A percentile compares a stretch with the other conserved stretches of the same genome.
Evolutionary conservation across 2,113 vertebrate species (phyloP).

Genomic region (Cheirogaleus medius): DNA sequence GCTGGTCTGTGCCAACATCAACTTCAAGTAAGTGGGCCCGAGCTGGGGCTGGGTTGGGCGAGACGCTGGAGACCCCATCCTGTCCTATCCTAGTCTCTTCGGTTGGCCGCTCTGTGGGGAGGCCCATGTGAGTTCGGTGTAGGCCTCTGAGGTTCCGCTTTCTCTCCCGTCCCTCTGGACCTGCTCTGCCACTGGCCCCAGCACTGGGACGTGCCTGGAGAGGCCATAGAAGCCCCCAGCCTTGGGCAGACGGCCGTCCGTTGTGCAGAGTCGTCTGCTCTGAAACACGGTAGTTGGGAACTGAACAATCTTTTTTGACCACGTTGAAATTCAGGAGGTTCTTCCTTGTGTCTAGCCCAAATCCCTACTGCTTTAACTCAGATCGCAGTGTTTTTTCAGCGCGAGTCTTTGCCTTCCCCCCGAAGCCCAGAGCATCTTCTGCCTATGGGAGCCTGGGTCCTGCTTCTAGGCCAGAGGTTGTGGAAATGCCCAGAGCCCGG

Average conservation of each 20-base stretch:
- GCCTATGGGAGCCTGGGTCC: not conserved
- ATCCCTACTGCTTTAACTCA: not conserved
- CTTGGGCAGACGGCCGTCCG: not conserved
- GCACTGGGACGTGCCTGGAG: not conserved
- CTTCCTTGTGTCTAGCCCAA: not conserved
- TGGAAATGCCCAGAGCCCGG: not conserved
- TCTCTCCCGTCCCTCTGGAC: not conserved
- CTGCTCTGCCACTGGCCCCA: not conserved
- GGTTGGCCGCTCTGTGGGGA: rapidly evolving
- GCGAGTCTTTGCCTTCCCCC: rapidly evolving
- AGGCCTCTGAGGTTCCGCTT: rapidly evolving
- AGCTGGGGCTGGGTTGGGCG: not conserved
- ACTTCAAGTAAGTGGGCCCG: slow-evolving; percentile 90
- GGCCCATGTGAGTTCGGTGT: rapidly evolving
- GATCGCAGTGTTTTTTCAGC: rapidly evolving
- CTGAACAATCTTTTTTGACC: not conserved
- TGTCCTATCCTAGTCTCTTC: rapidly evolving
- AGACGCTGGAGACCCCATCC: not conserved
- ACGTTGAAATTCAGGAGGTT: not conserved
- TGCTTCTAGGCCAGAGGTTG: not conserved
- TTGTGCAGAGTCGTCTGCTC: not conserved
- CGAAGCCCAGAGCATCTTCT: not conserved
- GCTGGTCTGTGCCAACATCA: slow-evolving; percentile 96
- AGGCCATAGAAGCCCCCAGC: rapidly evolving
- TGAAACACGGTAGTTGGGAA: rapidly evolving